phyloP scores from a whole-genome alignment of 2,888 invertebrate species.

The Coleophora flavipennella region DNA sequence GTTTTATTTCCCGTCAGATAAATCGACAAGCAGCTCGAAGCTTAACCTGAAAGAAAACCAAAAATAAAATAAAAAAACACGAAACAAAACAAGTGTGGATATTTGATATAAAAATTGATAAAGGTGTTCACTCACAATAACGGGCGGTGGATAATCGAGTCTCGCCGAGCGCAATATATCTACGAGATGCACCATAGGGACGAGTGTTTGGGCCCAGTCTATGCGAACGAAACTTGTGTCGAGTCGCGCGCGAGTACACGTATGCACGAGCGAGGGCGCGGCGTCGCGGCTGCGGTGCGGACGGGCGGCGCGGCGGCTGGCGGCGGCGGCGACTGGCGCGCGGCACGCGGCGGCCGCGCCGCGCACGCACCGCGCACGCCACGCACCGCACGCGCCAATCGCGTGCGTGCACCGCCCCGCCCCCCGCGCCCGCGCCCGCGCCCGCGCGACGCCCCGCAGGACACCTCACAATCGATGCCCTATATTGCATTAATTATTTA shows the following conservation, averaged over 20 bases:
- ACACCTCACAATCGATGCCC: conserved; percentile 73
- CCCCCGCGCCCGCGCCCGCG: conserved; percentile 57
- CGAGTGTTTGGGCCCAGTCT: conserved; percentile 60
- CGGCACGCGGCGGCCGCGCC: conserved; percentile 28
- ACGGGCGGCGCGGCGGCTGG: conserved; percentile 41
- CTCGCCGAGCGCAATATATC: conserved; percentile 85
- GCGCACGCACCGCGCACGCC: conserved; percentile 48
- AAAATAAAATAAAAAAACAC: conserved; percentile 11
- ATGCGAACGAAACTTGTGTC: conserved; percentile 45
- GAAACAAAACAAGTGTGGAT: conserved; percentile 3
- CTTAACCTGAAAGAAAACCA: conserved; percentile 10
- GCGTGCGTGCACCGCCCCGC: conserved; percentile 71
- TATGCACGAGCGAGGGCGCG: conserved; percentile 42
- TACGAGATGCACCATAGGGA: conserved; percentile 88
- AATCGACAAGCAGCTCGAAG: neutral
- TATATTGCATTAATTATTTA: conserved; percentile 75
- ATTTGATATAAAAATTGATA: too few species aligned
- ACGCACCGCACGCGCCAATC: conserved; percentile 62
- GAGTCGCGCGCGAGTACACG: conserved; percentile 30
- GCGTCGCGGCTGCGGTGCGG: conserved; percentile 38
- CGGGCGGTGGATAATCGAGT: conserved; percentile 81
- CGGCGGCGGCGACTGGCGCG: conserved; percentile 40
- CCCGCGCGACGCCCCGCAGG: conserved; percentile 42
- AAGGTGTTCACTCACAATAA: conserved; percentile 79
- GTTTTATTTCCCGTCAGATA: too few species aligned